Percentiles rank a stretch among this genome's conserved stretches.
Evolutionary conservation across 2,888 invertebrate species (phyloP).

Genomic region (Rhingia rostrata): DNA sequence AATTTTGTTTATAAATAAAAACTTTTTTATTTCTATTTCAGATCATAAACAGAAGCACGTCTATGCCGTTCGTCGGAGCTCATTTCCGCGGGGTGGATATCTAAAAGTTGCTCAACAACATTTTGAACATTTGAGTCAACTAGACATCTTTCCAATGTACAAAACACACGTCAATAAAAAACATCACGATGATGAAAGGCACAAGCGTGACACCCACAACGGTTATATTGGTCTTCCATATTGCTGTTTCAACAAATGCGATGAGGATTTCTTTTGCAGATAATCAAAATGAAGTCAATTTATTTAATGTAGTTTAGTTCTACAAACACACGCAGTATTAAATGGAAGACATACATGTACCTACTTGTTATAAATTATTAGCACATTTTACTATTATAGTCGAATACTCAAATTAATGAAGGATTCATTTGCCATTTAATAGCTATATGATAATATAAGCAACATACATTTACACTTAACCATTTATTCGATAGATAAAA

Average conservation of each 20-base stretch:
- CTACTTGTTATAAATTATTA: constrained; percentile 21
- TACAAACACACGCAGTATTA: constrained; percentile 53
- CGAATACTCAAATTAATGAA: constrained; percentile 11
- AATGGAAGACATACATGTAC: background rate
- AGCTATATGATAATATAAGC: no score
- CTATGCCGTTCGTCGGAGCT: constrained; percentile 77
- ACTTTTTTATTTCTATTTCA: constrained; percentile 71
- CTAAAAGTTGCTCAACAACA: constrained; percentile 79
- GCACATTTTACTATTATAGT: constrained; percentile 21
- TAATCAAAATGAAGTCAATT: background rate
- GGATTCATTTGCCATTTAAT: no score
- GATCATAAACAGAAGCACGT: constrained; percentile 77
- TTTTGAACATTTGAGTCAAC: constrained; percentile 77
- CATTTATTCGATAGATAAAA: no score
- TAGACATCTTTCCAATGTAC: constrained; percentile 79
- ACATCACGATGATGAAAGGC: constrained; percentile 77
- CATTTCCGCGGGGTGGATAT: constrained; percentile 80
- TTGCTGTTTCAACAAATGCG: constrained; percentile 79
- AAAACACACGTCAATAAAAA: constrained; percentile 76
- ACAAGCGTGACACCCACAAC: constrained; percentile 77
- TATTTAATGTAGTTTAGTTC: constrained; percentile 16
- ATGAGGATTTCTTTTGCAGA: constrained; percentile 81
- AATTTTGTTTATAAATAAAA: background rate
- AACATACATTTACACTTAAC: no score
- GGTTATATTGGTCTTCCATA: constrained; percentile 79